Percentiles rank a stretch among this genome's conserved stretches.
Evolutionary conservation across 2,888 invertebrate species (phyloP).

Genomic region (Hetaerina titia): DNA sequence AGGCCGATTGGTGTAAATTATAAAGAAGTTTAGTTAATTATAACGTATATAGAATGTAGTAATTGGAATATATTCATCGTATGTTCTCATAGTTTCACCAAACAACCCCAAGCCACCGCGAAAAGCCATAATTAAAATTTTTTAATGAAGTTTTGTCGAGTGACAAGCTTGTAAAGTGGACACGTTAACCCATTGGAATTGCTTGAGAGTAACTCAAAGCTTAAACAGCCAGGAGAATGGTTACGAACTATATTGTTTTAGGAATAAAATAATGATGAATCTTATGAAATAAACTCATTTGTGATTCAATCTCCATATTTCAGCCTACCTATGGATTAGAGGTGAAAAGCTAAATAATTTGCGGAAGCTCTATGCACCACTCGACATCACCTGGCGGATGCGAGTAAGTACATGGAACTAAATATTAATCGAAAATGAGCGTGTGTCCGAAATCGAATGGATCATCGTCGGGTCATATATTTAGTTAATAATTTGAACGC

Average conservation of each 20-base stretch:
- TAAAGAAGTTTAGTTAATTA: no score
- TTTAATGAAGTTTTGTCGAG: no score
- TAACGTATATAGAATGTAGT: no score
- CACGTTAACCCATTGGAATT: no score
- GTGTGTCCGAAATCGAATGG: not conserved
- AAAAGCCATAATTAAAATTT: no score
- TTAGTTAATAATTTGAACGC: not conserved
- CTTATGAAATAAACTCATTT: not conserved
- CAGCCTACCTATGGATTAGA: constrained; percentile 3
- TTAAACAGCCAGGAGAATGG: not conserved
- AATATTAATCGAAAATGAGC: not conserved
- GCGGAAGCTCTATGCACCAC: not conserved
- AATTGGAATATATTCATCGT: no score
- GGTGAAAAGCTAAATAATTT: not conserved
- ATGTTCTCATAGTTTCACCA: no score
- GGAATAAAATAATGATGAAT: not conserved
- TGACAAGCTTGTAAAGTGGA: not conserved
- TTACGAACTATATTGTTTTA: not conserved
- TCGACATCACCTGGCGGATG: not conserved
- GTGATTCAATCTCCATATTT: not conserved
- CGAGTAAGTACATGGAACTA: not conserved
- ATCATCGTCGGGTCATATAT: not conserved
- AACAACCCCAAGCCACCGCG: not conserved
- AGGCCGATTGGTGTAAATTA: not conserved
- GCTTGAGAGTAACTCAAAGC: no score